These are phyloP conservation scores for Cryptoprocta ferox DNA, from an alignment of 2,797 vertebrate genomes.

Conservation along the genomic window DNA sequence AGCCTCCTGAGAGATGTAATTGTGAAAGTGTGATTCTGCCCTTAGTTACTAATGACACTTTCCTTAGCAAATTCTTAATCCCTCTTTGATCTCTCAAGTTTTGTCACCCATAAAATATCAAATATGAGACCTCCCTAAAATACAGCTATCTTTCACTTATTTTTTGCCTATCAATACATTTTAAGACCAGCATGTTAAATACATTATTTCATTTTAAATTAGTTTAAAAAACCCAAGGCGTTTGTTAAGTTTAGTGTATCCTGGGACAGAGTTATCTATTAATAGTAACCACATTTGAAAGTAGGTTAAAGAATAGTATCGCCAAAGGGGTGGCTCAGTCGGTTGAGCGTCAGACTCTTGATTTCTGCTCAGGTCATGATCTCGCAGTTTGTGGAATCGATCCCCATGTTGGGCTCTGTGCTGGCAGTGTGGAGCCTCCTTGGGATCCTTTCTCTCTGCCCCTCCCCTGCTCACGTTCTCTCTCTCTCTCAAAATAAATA, in stretches of 20 bases:
- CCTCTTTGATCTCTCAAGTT: neutral
- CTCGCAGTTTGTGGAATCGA: too few relatives aligned
- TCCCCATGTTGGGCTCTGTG: too few relatives aligned
- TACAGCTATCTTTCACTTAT: neutral
- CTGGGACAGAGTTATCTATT: slow-evolving; percentile 68
- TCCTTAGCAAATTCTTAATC: neutral
- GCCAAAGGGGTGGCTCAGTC: neutral
- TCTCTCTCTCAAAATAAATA: too few relatives aligned
- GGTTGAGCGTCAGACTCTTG: too few relatives aligned
- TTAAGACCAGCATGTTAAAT: neutral
- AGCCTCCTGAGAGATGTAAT: neutral
- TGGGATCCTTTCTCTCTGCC: too few relatives aligned
- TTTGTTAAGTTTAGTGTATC: slow-evolving; percentile 38
- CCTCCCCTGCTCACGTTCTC: too few relatives aligned
- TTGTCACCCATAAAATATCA: neutral
- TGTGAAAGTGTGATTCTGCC: neutral
- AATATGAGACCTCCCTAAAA: neutral
- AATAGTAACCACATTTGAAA: slow-evolving; percentile 72
- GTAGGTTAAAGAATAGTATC: slow-evolving; percentile 45
- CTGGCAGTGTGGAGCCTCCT: too few relatives aligned
- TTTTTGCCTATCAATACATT: neutral
- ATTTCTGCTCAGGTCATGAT: too few relatives aligned
- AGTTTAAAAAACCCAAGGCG: neutral
- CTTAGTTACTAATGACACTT: neutral
- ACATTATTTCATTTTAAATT: slow-evolving; percentile 8